phyloP scores from a whole-genome alignment of 2,113 vertebrate genomes.

The Eulemur rufifrons region DNA sequence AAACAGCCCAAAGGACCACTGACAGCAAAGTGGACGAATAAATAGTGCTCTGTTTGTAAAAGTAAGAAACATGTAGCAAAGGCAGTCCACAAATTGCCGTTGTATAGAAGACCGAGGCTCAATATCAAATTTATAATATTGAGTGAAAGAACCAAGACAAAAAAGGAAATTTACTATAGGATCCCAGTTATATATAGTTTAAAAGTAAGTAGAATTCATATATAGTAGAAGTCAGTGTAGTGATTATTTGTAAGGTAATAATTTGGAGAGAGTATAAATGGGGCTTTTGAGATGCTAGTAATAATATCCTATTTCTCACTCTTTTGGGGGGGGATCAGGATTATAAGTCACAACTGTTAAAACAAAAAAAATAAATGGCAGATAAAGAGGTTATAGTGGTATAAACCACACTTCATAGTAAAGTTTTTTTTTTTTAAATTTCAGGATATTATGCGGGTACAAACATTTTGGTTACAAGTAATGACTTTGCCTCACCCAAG shows the following conservation, averaged over 20 bases:
- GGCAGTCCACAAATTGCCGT: background rate
- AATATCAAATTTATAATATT: background rate
- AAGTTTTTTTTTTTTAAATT: background rate
- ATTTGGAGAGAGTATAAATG: background rate
- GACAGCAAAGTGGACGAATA: background rate
- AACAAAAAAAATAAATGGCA: background rate
- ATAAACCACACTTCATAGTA: background rate
- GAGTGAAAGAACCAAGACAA: background rate
- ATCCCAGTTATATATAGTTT: background rate
- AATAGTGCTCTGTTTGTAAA: background rate
- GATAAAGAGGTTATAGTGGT: background rate
- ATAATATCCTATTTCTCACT: background rate
- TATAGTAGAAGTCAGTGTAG: background rate
- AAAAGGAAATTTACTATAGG: background rate
- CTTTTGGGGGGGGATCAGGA: background rate
- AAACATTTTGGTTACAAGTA: too few species aligned
- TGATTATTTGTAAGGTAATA: too few species aligned
- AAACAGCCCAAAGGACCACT: background rate
- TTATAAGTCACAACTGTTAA: background rate
- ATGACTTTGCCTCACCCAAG: too few species aligned
- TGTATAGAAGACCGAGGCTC: background rate
- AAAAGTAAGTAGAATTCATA: background rate
- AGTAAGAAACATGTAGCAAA: background rate
- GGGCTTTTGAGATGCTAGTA: background rate
- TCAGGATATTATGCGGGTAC: too few species aligned